Percentiles rank a stretch among this genome's conserved stretches.
Conservation (phyloP, 2,113 vertebrate genomes). For the Limnothrissa miodon region DNA sequence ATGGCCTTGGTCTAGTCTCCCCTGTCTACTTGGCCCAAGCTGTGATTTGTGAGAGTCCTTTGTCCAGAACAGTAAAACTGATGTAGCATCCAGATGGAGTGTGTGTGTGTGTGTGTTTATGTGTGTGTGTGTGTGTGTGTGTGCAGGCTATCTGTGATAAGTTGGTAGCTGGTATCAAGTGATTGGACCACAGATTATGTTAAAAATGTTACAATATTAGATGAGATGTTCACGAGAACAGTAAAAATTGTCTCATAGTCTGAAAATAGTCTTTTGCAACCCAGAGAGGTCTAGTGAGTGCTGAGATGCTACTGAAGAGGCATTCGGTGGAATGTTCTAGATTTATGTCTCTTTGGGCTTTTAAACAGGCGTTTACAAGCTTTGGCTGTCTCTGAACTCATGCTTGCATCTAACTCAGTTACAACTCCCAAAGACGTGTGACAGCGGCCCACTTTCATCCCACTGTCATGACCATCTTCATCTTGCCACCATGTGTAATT, state of each 20-base stretch:
- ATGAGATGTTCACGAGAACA: background rate
- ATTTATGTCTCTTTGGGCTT: background rate
- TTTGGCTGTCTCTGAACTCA: background rate
- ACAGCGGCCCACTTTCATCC: background rate
- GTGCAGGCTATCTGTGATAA: background rate
- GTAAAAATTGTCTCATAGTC: background rate
- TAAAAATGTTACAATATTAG: background rate
- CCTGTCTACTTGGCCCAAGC: background rate
- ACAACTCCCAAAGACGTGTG: background rate
- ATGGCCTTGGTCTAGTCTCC: slow-evolving; percentile 39
- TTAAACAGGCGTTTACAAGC: background rate
- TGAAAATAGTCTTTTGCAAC: background rate
- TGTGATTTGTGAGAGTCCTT: slow-evolving; percentile 7
- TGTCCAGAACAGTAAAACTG: background rate
- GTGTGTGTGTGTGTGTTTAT: background rate
- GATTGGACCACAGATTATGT: background rate
- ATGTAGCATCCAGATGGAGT: slow-evolving; percentile 11
- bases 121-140: background rate
- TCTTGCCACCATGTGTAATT: background rate
- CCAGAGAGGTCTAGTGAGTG: background rate
- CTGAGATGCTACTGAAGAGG: background rate
- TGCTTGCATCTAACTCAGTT: background rate
- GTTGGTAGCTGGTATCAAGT: background rate
- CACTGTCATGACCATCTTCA: background rate
- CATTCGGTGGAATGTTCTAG: background rate